These are phyloP conservation scores for Disparrhopalites patrizii DNA, from an alignment of 2,888 invertebrate genomes.

Conservation along the genomic window DNA sequence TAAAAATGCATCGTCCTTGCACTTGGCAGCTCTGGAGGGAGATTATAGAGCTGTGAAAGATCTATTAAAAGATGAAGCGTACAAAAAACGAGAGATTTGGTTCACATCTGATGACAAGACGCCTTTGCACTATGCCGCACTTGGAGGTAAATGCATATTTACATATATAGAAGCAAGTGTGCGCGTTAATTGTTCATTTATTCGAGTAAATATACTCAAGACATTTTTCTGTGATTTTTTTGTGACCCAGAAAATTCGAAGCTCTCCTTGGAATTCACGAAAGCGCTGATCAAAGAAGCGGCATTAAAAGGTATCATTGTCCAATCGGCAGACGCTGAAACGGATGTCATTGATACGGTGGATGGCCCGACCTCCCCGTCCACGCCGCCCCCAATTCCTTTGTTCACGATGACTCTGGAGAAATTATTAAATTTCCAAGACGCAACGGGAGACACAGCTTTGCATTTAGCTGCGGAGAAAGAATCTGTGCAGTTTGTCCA, in stretches of 20 bases:
- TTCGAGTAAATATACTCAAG: too few relatives aligned
- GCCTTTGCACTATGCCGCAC: not conserved
- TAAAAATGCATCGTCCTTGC: not conserved
- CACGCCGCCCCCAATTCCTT: too few relatives aligned
- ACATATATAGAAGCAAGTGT: too few relatives aligned
- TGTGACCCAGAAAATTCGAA: not conserved
- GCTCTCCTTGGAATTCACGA: not conserved
- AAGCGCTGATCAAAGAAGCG: not conserved
- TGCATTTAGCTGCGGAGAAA: not conserved
- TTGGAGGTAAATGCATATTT: too few relatives aligned
- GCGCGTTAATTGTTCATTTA: too few relatives aligned
- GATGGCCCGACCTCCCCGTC: too few relatives aligned
- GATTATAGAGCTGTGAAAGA: not conserved
- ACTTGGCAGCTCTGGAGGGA: not conserved
- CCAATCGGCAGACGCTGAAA: not conserved
- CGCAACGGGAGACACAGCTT: not conserved
- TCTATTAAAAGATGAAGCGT: not conserved
- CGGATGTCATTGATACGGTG: too few relatives aligned
- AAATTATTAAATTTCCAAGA: not conserved
- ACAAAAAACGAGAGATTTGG: not conserved
- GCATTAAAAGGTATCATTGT: not conserved
- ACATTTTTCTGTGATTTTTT: too few relatives aligned
- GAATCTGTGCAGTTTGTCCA: not conserved
- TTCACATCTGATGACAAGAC: not conserved
- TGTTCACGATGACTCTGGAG: too few relatives aligned